phyloP scores from a whole-genome alignment of 2,797 vertebrate genomes.

The Gobionotothen gibberifrons region DNA sequence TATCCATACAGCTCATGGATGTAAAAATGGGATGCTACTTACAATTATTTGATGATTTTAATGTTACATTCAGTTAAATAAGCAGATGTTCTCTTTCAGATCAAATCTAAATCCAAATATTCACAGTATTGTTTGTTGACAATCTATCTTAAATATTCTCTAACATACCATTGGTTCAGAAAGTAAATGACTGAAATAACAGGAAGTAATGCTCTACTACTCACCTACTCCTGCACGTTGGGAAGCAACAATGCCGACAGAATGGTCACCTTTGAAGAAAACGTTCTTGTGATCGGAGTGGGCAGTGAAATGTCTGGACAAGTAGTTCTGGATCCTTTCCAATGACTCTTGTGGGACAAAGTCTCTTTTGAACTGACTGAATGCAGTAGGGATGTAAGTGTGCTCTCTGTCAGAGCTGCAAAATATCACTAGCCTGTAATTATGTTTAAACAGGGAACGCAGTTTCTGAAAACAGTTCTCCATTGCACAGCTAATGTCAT shows the following conservation, averaged over 20 bases:
- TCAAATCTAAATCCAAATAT: no score
- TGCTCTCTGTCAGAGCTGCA: constrained; percentile 88
- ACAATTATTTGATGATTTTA: no score
- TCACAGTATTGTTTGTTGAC: neutral
- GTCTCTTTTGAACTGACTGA: constrained; percentile 88
- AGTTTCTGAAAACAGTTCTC: constrained; percentile 87
- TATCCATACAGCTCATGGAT: no score
- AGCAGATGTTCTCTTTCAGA: no score
- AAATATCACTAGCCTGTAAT: constrained; percentile 83
- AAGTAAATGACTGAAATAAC: neutral
- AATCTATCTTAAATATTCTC: neutral
- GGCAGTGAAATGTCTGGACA: constrained; percentile 83
- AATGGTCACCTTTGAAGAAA: constrained; percentile 83
- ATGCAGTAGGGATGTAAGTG: constrained; percentile 89
- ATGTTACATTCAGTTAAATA: no score
- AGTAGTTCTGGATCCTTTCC: constrained; percentile 82
- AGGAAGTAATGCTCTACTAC: constrained; percentile 24
- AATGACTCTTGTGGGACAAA: constrained; percentile 82
- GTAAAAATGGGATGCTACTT: no score
- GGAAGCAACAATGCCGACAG: constrained; percentile 89
- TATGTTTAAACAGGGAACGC: constrained; percentile 49
- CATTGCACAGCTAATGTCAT: constrained; percentile 85
- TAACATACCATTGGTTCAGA: neutral
- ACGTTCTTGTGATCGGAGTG: constrained; percentile 61
- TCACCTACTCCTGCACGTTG: constrained; percentile 90